Evolutionary conservation across 2,888 invertebrate genomes (phyloP), one percentile per base, ranked within the genome.

Genomic region (Acronicta psi): DNA sequence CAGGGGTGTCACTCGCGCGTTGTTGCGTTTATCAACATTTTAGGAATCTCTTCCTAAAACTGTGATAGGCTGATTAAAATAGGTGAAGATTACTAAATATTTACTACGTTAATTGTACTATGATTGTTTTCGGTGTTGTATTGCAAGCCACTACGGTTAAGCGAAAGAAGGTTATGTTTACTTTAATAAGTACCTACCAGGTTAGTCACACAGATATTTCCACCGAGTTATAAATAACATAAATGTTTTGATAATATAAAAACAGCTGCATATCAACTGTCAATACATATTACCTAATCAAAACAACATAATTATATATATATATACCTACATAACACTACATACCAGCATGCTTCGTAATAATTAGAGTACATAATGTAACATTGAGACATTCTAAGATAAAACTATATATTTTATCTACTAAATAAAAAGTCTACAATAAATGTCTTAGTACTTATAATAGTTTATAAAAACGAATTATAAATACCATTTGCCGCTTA

Each of bases 401-500:
- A n/a, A 9, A 25, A 23, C 2, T 16, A 37, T 38, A 18, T 9
- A 9, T 38, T 11, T 14, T 59, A 20, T 50, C 61, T 68, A 68
- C 53, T 1, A 50, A 53, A 51, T 54, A 11, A 47, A 58, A 59
- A 42, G 17, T 71, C 69, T 61, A 69, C 43, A 54, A n/a, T 38
- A n/a, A 49, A 60, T 54, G 37, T 50, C 66, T 66, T 57, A 67
- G 75, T 75, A 75, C 77, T 76, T 75, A 75, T 75, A 75, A 75
- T 76, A 75, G 75, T 75, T 75, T 73, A 76, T 76, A 64, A 75
- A 34, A 76, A 75, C 75, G 73, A 75, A 75, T 75, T 75, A 75
- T 75, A 75, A 75, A 75, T 75, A 75, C 75, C 75, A 76, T 75
- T 75, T 70, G 77, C 75, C 75, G 75, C 75, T 75, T 75, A 75